Evolutionary conservation across 2,797 vertebrate genomes (phyloP).

Genomic region (Poecile montanus): DNA sequence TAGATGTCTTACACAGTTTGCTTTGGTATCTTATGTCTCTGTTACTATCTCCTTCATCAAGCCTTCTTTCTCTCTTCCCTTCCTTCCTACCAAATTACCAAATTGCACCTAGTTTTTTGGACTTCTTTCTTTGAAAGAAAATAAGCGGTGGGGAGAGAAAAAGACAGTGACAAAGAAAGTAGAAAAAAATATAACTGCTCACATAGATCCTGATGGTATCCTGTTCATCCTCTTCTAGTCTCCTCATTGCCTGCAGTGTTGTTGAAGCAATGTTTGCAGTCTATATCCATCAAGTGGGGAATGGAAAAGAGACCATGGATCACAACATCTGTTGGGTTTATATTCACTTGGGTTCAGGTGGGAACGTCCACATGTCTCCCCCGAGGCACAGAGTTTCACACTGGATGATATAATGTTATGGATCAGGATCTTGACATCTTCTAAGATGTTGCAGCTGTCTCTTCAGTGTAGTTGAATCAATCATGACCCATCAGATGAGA

Average conservation of each 20-base stretch:
- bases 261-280: not conserved
- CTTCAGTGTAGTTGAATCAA: not conserved
- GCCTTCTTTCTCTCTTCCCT: not conserved
- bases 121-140: not conserved
- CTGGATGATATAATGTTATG: not conserved
- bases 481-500: not conserved
- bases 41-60: not conserved
- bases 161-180: not conserved
- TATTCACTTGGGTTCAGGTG: not conserved
- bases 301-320: not conserved
- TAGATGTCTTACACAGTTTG: not conserved
- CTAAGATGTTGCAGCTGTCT: not conserved
- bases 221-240: not conserved
- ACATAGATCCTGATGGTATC: no score
- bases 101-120: not conserved
- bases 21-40: no score
- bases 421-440: not conserved
- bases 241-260: not conserved
- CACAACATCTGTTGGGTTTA: not conserved
- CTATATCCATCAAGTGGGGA: not conserved
- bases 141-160: no score
- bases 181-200: not conserved
- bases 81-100: not conserved
- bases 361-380: accelerated
- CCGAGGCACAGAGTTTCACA: not conserved